Base-by-base conservation (phyloP, 2,888 invertebrate genomes). In the Allacma fusca region DNA sequence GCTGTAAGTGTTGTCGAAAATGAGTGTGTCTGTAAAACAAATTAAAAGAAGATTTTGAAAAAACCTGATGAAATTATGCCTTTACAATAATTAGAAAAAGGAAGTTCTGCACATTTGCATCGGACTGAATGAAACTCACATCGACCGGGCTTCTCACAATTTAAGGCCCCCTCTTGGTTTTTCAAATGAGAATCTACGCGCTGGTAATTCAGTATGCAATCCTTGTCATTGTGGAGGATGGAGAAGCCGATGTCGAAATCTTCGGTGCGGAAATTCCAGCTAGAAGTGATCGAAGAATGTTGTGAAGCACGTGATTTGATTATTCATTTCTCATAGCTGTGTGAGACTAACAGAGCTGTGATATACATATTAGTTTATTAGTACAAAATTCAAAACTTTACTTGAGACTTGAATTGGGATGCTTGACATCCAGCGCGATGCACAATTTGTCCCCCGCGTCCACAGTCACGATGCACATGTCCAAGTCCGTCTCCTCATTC, bases 1-100 rank as follows among this genome's bases (percentile, higher is more conserved):
- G 40, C 80, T 80, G 79, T 79, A 80, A 12, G 79, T 77, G 40
- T 80, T 80, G 72, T 80, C 80, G 40, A 80, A 80, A 0, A 44
- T n/a, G 29, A 80, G 43, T 23, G 77, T 77, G 23, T 80, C 80
- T 80, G 50, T 0, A 79, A 74, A 28, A 57, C 13, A 4, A 57
- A 5, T 16, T 7, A 57, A 57, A 34, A 34, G 9, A 34, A n/a
- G n/a, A n/a, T n/a, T n/a, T n/a, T n/a, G n/a, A n/a, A n/a, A 43
- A 69, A 2, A 40, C n/a, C 19, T 1, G n/a, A 43, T n/a, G 13
- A 23, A 29, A 13, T 28, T 68, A 12, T 21, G 9, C 64, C 4
- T 64, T 26, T 2, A 64, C 2, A 26, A 1, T 21, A 24, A 21
- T 7, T 23, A 13, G 2, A 64, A 2, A 57, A 21, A 21, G 44